phyloP scores from a whole-genome alignment of 2,888 invertebrate species.

The Tenodera sinensis region DNA sequence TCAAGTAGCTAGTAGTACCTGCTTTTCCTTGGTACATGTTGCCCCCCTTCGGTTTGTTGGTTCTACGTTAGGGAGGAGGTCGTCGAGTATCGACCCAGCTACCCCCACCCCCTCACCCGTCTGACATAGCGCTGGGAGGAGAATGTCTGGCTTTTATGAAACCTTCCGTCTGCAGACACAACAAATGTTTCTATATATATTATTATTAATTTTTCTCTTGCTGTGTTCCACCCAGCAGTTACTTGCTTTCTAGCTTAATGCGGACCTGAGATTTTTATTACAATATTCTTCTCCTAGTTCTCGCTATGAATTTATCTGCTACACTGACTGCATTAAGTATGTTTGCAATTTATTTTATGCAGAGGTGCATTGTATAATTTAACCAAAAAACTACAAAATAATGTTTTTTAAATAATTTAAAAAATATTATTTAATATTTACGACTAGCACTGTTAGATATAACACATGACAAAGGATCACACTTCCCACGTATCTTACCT shows the following conservation, averaged over 20 bases:
- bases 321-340: too few species aligned
- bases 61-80: constrained; percentile 4
- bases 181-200: background rate
- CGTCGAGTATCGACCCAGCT: constrained; percentile 5
- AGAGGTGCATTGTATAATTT: too few species aligned
- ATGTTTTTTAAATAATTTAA: too few species aligned
- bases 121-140: background rate
- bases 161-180: background rate
- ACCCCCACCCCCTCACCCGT: background rate
- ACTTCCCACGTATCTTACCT: too few species aligned
- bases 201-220: background rate
- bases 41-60: background rate
- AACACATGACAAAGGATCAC: too few species aligned
- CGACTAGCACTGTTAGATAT: too few species aligned
- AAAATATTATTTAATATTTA: too few species aligned
- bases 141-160: background rate
- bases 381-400: too few species aligned
- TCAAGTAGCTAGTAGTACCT: background rate
- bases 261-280: background rate
- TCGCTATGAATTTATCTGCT: background rate
- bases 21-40: background rate
- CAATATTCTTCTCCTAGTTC: background rate
- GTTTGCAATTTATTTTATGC: too few species aligned
- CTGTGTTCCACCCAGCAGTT: background rate
- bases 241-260: background rate